phyloP scores from a whole-genome alignment of 2,113 vertebrate species.

The Anser cygnoides region DNA sequence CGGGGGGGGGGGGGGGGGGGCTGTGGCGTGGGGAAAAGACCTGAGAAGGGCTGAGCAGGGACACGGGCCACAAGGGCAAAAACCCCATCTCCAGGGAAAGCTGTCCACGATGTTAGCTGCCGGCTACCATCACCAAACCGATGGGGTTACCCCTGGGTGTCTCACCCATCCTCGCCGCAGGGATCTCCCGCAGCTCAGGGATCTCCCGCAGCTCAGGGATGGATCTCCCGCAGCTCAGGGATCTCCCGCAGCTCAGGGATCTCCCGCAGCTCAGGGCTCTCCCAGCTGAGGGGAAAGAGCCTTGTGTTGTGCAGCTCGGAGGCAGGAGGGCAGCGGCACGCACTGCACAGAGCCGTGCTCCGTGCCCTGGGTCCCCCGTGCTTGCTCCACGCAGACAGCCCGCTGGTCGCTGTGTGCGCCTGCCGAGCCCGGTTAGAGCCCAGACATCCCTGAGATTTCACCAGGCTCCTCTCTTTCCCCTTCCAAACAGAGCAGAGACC shows the following conservation, averaged over 20 bases:
- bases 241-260: background rate
- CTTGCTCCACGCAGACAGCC: background rate
- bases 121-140: rapidly evolving
- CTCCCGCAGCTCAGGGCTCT: background rate
- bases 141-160: background rate
- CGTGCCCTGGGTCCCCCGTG: rapidly evolving
- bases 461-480: background rate
- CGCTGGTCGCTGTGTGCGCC: too few species aligned
- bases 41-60: background rate
- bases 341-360: rapidly evolving
- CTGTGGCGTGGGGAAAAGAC: background rate
- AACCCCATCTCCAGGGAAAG: background rate
- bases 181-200: too few species aligned
- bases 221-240: background rate
- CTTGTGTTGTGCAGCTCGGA: too few species aligned
- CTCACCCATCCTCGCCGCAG: background rate
- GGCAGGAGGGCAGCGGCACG: background rate
- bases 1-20: background rate
- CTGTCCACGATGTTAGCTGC: rapidly evolving
- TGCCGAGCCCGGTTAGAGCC: background rate
- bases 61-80: background rate
- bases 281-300: background rate
- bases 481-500: background rate
- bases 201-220: background rate
- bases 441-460: background rate